phyloP scores from a whole-genome alignment of 2,113 vertebrate genomes.

The Camelus bactrianus region DNA sequence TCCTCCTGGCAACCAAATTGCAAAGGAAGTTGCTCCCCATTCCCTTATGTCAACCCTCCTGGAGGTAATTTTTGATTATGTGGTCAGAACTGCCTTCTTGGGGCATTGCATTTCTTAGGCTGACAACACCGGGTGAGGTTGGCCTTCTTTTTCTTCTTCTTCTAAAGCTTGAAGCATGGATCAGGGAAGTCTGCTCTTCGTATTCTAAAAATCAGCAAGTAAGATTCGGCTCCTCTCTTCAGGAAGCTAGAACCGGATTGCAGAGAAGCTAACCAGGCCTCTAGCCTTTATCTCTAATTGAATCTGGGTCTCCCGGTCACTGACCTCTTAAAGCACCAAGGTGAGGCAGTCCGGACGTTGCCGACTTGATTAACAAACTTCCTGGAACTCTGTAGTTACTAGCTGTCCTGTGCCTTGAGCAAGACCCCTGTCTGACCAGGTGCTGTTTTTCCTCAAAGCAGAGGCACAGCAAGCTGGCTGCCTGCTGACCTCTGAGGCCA shows the following conservation, averaged over 20 bases:
- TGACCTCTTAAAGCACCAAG: neutral
- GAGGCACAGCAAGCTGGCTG: neutral
- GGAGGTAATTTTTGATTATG: neutral
- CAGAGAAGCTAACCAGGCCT: neutral
- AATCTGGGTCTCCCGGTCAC: neutral
- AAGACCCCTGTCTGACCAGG: neutral
- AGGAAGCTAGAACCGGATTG: neutral
- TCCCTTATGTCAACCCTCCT: neutral
- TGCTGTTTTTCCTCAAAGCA: neutral
- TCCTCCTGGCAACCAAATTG: neutral
- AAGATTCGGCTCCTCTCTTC: neutral
- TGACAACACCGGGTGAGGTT: neutral
- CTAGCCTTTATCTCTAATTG: neutral
- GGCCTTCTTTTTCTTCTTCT: neutral
- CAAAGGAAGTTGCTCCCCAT: neutral
- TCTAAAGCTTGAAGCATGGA: too few relatives aligned
- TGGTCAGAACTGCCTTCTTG: neutral
- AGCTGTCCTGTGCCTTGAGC: neutral
- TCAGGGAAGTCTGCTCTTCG: neutral
- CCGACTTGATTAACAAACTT: neutral
- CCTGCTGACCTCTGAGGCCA: neutral
- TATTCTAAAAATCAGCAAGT: neutral
- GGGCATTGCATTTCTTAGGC: neutral
- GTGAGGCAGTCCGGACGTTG: fast-evolving
- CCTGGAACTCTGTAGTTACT: neutral